These are phyloP conservation scores for Drosophila prolongata DNA, from an alignment of 2,888 invertebrate species.

Conservation along the genomic window DNA sequence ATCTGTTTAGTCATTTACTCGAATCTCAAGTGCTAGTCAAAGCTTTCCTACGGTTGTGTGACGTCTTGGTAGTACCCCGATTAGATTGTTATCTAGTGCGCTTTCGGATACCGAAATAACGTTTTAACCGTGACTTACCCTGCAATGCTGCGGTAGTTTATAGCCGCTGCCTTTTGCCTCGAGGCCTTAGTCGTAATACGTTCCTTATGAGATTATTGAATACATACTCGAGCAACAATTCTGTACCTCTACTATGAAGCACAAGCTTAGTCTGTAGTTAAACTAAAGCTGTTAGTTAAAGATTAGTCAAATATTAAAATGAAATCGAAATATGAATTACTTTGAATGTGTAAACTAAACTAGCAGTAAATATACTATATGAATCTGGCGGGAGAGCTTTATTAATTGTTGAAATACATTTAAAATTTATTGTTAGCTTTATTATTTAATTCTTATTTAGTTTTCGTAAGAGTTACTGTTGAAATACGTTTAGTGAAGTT, in stretches of 20 bases:
- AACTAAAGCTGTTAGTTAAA: conserved; percentile 56
- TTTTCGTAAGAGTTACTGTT: conserved; percentile 32
- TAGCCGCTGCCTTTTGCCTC: conserved; percentile 66
- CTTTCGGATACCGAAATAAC: conserved; percentile 38
- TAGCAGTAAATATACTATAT: conserved; percentile 61
- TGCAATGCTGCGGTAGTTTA: conserved; percentile 49
- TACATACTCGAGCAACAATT: conserved; percentile 45
- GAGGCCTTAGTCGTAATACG: conserved; percentile 67
- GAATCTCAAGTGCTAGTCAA: conserved; percentile 61
- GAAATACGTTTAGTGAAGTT: conserved; percentile 41
- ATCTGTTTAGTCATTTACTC: conserved; percentile 21
- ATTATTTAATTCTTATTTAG: conserved; percentile 44
- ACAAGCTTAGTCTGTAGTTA: conserved; percentile 54
- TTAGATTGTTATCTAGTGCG: conserved; percentile 47
- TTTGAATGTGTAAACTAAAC: conserved; percentile 32
- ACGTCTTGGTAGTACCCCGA: conserved; percentile 73
- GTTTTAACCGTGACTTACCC: conserved; percentile 16
- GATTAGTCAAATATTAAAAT: conserved; percentile 64
- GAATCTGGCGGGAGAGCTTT: conserved; percentile 8
- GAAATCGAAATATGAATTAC: conserved; percentile 40
- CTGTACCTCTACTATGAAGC: conserved; percentile 41
- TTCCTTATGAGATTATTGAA: conserved; percentile 62
- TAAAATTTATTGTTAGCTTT: conserved; percentile 37
- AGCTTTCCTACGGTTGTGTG: conserved; percentile 78
- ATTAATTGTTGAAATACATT: conserved; percentile 35